These are phyloP conservation scores for Elaeidobius kamerunicus DNA, from an alignment of 2,888 invertebrate species.

Conservation along the genomic window DNA sequence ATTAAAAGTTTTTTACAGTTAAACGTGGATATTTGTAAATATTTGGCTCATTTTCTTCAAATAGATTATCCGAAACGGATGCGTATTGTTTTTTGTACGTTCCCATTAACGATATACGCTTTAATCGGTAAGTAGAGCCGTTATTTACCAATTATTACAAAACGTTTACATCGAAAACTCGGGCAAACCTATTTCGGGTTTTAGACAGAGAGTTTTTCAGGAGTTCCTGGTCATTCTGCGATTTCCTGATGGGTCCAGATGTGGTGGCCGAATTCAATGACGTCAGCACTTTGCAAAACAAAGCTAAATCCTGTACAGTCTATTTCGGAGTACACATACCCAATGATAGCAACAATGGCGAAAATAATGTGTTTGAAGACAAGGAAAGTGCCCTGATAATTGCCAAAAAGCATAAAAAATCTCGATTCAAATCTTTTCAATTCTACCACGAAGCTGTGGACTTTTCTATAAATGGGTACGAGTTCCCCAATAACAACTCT, in stretches of 20 bases:
- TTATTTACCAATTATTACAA: neutral
- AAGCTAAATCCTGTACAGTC: constrained; percentile 29
- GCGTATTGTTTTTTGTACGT: neutral
- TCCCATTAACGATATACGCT: neutral
- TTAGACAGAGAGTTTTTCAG: neutral
- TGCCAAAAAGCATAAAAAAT: constrained; percentile 72
- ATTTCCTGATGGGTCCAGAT: constrained; percentile 9
- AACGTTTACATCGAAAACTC: neutral
- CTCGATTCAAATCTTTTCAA: constrained; percentile 77
- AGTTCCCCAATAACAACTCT: constrained; percentile 49
- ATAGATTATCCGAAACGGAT: constrained; percentile 7
- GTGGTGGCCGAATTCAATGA: constrained; percentile 3
- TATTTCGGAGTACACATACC: constrained; percentile 48
- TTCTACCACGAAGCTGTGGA: constrained; percentile 70
- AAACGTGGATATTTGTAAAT: constrained; percentile 22
- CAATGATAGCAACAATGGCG: constrained; percentile 37
- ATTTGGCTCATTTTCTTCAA: constrained; percentile 4
- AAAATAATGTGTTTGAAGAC: constrained; percentile 61
- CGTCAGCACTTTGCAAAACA: constrained; percentile 3
- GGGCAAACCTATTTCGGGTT: neutral
- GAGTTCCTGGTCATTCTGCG: neutral
- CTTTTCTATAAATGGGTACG: constrained; percentile 69
- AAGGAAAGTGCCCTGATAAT: constrained; percentile 71
- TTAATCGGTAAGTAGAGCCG: neutral
- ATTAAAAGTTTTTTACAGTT: constrained; percentile 20